These are phyloP conservation scores for Falcunculus frontatus DNA, from an alignment of 2,113 vertebrate species.

Conservation along the genomic window DNA sequence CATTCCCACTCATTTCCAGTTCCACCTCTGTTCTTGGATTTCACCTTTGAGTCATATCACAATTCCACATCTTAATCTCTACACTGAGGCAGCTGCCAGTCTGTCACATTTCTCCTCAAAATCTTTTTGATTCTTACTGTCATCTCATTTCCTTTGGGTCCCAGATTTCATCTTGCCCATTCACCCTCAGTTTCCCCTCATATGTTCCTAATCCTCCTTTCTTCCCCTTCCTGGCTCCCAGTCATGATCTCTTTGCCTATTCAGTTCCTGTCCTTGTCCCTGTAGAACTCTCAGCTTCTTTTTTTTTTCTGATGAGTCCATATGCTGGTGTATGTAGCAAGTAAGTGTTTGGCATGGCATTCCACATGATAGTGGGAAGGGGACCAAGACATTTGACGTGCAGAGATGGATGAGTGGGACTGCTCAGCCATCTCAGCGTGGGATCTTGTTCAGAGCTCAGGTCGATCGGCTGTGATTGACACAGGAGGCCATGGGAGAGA, in stretches of 20 bases:
- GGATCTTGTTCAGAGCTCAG: background rate
- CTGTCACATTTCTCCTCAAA: background rate
- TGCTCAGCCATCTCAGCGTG: background rate
- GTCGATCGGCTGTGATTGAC: background rate
- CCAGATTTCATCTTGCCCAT: background rate
- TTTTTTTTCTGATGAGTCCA: background rate
- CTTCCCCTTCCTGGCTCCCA: background rate
- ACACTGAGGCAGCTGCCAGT: background rate
- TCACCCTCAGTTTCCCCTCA: background rate
- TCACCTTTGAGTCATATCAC: background rate
- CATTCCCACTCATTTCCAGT: background rate
- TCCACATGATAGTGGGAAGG: background rate
- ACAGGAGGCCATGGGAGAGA: background rate
- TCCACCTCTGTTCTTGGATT: background rate
- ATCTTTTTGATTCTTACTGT: background rate
- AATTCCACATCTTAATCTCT: background rate
- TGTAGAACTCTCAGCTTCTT: background rate
- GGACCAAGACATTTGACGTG: background rate
- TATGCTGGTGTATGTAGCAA: background rate
- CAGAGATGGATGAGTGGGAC: background rate
- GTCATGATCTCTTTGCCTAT: background rate
- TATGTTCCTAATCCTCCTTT: background rate
- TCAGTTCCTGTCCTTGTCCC: background rate
- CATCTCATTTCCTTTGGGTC: background rate
- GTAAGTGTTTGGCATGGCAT: background rate